Conservation (phyloP, 2,113 vertebrate species). For the Poeciliopsis turrubarensis region DNA sequence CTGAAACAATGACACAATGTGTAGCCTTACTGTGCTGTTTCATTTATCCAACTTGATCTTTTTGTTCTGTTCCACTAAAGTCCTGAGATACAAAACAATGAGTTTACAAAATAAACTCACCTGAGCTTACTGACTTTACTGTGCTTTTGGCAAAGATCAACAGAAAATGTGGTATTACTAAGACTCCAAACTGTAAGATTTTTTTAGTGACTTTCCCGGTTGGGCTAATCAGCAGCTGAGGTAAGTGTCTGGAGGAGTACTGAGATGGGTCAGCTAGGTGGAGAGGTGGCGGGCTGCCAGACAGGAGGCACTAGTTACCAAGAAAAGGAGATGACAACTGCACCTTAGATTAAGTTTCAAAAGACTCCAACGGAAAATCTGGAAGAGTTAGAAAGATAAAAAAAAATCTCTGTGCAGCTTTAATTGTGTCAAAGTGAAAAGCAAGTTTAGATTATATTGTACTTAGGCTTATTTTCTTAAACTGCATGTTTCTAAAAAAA, state of each 20-base stretch:
- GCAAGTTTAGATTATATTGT: slow-evolving; percentile 28
- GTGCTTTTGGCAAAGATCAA: no score
- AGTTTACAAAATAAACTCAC: no score
- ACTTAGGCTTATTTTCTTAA: slow-evolving; percentile 26
- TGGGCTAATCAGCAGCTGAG: slow-evolving; percentile 57
- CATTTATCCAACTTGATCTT: no score
- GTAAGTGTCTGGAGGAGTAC: slow-evolving; percentile 46
- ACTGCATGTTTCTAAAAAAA: not conserved
- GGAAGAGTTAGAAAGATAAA: slow-evolving; percentile 56
- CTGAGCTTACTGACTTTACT: no score
- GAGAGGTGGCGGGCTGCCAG: slow-evolving; percentile 45
- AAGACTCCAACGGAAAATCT: slow-evolving; percentile 25
- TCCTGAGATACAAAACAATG: no score
- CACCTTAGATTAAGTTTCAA: slow-evolving; percentile 42
- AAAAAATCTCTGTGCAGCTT: slow-evolving; percentile 24
- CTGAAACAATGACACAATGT: no score
- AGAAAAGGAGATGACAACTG: slow-evolving; percentile 40
- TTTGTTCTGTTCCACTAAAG: no score
- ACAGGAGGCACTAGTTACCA: slow-evolving; percentile 64
- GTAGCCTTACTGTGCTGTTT: no score
- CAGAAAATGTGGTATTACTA: no score
- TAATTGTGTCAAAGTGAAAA: slow-evolving; percentile 23
- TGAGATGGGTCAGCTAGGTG: slow-evolving; percentile 15
- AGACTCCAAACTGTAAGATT: no score
- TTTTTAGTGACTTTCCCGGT: no score